Percentiles rank a stretch among this genome's conserved stretches.
Evolutionary conservation across 2,888 invertebrate genomes (phyloP).

Genomic region (Arctia plantaginis): DNA sequence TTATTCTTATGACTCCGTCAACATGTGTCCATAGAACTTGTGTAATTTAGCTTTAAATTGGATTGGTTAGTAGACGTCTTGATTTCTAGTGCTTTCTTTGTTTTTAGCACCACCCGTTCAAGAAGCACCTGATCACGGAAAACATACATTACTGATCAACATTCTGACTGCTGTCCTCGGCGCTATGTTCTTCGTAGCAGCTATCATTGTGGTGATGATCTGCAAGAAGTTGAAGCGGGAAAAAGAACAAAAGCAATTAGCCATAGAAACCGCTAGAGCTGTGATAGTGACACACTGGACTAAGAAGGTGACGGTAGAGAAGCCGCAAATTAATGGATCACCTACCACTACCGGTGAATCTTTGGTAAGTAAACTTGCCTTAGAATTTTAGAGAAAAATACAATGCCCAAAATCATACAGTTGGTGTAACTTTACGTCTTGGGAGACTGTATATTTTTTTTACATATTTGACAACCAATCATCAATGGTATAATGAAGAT

Average conservation of each 20-base stretch:
- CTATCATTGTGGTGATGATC: conserved; percentile 88
- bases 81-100: background rate
- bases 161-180: conserved; percentile 87
- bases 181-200: conserved; percentile 86
- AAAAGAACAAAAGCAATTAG: conserved; percentile 92
- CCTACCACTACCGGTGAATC: conserved; percentile 88
- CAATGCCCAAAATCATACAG: too few species aligned
- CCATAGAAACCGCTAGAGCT: conserved; percentile 92
- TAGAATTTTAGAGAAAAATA: background rate
- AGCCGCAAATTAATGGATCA: conserved; percentile 89
- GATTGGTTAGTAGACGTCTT: background rate
- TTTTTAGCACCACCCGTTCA: conserved; percentile 69
- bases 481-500: background rate
- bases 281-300: conserved; percentile 96
- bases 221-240: conserved; percentile 91
- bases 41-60: background rate
- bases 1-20: background rate
- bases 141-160: conserved; percentile 86
- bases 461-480: background rate
- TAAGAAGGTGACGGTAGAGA: conserved; percentile 95
- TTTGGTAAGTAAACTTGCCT: conserved; percentile 76
- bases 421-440: too few species aligned
- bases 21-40: background rate
- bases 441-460: too few species aligned
- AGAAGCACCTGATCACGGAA: conserved; percentile 75